phyloP scores from a whole-genome alignment of 2,113 vertebrate species.

The Alouatta palliata region DNA sequence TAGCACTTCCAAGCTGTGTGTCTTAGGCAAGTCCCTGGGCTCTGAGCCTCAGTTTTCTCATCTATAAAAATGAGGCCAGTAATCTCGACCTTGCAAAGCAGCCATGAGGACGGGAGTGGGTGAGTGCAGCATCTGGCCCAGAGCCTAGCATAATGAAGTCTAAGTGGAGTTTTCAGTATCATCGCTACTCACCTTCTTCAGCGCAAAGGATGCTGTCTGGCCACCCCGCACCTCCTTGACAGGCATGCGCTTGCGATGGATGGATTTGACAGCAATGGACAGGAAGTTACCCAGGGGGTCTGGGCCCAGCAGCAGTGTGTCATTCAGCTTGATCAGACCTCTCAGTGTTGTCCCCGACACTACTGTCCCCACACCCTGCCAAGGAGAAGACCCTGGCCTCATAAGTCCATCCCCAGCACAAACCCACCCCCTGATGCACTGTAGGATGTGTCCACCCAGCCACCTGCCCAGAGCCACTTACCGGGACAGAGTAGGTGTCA shows the following conservation, averaged over 20 bases:
- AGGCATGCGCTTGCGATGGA: slow-evolving; percentile 98
- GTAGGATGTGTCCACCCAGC: background rate
- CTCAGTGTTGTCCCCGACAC: slow-evolving; percentile 97
- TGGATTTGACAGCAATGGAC: slow-evolving; percentile 97
- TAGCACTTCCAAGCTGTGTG: background rate
- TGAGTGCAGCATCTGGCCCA: background rate
- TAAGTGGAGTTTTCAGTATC: accelerated
- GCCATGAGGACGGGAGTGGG: background rate
- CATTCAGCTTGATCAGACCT: slow-evolving; percentile 96
- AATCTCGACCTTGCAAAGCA: background rate
- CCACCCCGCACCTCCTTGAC: slow-evolving; percentile 98
- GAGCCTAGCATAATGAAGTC: background rate
- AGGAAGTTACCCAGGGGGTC: slow-evolving; percentile 97
- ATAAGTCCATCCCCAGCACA: background rate
- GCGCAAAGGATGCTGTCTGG: slow-evolving; percentile 97
- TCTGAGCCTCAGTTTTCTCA: background rate
- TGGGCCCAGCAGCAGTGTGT: slow-evolving; percentile 95
- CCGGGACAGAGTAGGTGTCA: slow-evolving; percentile 99
- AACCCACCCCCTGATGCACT: accelerated
- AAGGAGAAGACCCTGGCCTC: slow-evolving; percentile 6
- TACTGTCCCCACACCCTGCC: slow-evolving; percentile 96
- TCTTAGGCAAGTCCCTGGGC: background rate
- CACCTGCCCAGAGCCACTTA: slow-evolving; percentile 76
- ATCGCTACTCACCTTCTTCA: slow-evolving; percentile 92
- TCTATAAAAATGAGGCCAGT: background rate